Evolutionary conservation across 2,888 invertebrate species (phyloP), one percentile per base, ranked within the genome.

Genomic region (Cyclophora punctaria): DNA sequence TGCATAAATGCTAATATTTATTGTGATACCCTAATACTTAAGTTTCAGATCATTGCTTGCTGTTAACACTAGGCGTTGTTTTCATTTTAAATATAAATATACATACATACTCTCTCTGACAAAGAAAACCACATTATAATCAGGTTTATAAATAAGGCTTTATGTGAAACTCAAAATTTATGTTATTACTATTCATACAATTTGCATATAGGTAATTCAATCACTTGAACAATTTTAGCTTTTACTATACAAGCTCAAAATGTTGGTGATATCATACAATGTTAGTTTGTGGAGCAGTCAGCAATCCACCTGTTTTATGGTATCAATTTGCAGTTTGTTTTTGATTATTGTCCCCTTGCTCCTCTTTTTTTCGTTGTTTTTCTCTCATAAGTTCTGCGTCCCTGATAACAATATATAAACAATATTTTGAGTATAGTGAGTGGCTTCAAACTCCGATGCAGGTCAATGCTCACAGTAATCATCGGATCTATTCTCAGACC

Each of bases 381-480:
- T 96, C 95, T 72, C 96, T 89, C 95, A 96, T 96, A 71, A 95
- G 64, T 73, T 96, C 95, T 34, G 96, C 96, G 90, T 96, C 96
- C 72, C 96, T 95, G 72, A 46, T 88, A 86, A 57, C 37, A 37
- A 37, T 5, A 5, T 2, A 37, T 37, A 2, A 37, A 37, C 2
- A 37, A 20, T 20, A 20, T 20, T 20, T 20, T 20, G 20, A 20
- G 20, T 20, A 20, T 20, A 20, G 20, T 20, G n/a, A n/a, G n/a
- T n/a, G n/a, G n/a, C n/a, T n/a, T n/a, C n/a, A 20, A 20, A 20
- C 20, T 20, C 20, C 20, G 2, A 20, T 20, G 20, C 1, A 20
- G 20, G 20, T 20, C 20, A 20, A 20, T 20, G 20, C 20, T 20
- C 20, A 20, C 20, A 20, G 20, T 20, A 20, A 20, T 20, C 20